Base-by-base conservation (phyloP, 2,797 vertebrate genomes). In the Aselliscus stoliczkanus region DNA sequence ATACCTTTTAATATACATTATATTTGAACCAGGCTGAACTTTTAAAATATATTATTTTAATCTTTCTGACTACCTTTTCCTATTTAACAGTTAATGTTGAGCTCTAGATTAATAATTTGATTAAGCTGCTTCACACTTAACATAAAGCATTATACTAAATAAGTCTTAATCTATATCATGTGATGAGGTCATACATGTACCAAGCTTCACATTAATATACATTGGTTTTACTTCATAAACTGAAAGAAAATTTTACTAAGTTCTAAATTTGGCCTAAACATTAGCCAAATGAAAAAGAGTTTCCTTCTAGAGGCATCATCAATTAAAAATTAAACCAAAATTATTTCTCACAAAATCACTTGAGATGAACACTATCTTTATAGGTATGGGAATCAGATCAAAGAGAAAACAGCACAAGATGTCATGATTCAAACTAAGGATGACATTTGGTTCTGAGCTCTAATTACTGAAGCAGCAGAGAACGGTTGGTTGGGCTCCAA, bases 321-420 rank as follows among this genome's bases (percentile, higher is more conserved):
- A 80, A 73, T 58, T 60, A 60, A 93, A 93, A 90, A 90, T 60
- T 83, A 94, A 93, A 47, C 62, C 31, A 82, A 82, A 79, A 95
- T 80, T 54, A 73, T 90, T 76, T 88, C 39, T 81, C 87, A 93
- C 25, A 85, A 85, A 90, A 60, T 80, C 18, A 47, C 50, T 52
- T 73, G 58, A 90, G 37, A 34, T 82, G 75, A 90, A 69, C 11
- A n/a, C 37, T 81, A 62, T 65, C 44, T 47, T 81, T 75, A 76
- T 1, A 90, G 60, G 31, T 87, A 5, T 76, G 15, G 31, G 42
- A 85, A 85, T 76, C 52, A 77, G 50, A 88, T 70, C 27, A 88
- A 90, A 88, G 27, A 47, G 34, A 95, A 93, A 93, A 70, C n/a
- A 83, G 85, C 39, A 82, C 54, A 90, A 80, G 73, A 72, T 72